Base-by-base conservation (phyloP, 1,140 invertebrate genomes). In the Penaeus japonicus region DNA sequence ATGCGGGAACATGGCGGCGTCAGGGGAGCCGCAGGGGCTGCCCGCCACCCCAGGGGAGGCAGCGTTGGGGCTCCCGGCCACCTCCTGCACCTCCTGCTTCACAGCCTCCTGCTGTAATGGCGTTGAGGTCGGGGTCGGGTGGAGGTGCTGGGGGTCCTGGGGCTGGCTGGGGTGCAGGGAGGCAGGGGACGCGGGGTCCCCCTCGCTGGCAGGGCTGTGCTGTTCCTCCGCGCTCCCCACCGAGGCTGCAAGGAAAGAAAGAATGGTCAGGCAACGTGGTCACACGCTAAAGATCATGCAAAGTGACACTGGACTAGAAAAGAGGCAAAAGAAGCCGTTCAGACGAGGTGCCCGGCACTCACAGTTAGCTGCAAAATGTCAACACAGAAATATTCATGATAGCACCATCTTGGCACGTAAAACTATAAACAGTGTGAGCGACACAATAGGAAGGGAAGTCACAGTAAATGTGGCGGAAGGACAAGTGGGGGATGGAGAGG, bases 141-240 rank as follows among this genome's bases (percentile, higher is more conserved):
- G 87, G 27, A 78, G 81, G 70, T 75, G 79, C 53, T 84, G 87
- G 15, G 22, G 73, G 55, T 70, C 73, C 22, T 20, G 70, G 78
- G 39, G 85, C n/a, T 80, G 77, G 80, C 75, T 87, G 85, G 20
- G 70, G 53, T 39, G 35, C 27, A 78, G 30, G 54, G 57, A 80
- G 78, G 54, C 54, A 80, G 54, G 77, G 55, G 80, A 81, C 59
- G 78, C 77, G 77, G 73, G 87, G 70, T 84, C 70, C 81, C 54
- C 81, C 87, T 57, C 87, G 30, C 87, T 84, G 22, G 78, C 78
- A 57, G 85, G 79, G 85, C 87, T 84, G 87, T 30, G 81, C 81
- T 84, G 70, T 70, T 83, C 87, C 87, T 87, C 87, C 70, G 32
- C 73, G 81, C 87, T 89, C 53, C 73, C 87, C 87, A 89, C 87